Evolutionary conservation across 2,113 vertebrate species (phyloP).

Genomic region (Gallinago paraguaiae): DNA sequence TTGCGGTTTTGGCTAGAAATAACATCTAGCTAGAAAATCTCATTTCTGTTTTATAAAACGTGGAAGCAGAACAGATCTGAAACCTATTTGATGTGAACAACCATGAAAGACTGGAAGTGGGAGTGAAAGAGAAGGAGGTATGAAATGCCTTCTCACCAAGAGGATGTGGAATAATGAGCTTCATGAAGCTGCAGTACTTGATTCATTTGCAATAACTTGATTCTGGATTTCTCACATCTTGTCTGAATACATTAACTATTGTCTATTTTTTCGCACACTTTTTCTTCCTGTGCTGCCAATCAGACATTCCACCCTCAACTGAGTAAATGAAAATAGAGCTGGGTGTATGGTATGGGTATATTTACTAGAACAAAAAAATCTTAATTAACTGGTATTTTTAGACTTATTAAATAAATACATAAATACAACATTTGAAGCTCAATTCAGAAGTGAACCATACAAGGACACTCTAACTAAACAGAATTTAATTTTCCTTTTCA

Average conservation of each 20-base stretch:
- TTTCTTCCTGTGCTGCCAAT: constrained; percentile 1
- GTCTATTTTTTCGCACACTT: not conserved
- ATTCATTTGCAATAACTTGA: not conserved
- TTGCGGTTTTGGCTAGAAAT: not conserved
- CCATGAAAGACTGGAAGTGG: not conserved
- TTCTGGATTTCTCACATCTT: not conserved
- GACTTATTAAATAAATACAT: not conserved
- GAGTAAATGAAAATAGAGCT: not conserved
- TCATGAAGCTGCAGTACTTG: not conserved
- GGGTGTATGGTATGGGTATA: not conserved
- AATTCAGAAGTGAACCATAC: not conserved
- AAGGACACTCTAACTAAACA: not conserved
- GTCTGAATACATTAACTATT: not conserved
- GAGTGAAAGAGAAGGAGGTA: not conserved
- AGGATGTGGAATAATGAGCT: not conserved
- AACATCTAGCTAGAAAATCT: not conserved
- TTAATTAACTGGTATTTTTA: not conserved
- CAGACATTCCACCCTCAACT: not conserved
- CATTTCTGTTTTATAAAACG: not conserved
- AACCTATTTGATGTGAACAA: not conserved
- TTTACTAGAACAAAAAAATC: not conserved
- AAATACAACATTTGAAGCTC: not conserved
- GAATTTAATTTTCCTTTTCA: not conserved
- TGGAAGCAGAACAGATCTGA: not conserved
- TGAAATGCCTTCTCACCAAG: not conserved